Base-by-base conservation (phyloP, 1,140 invertebrate species). In the Dendroctonus ponderosae region DNA sequence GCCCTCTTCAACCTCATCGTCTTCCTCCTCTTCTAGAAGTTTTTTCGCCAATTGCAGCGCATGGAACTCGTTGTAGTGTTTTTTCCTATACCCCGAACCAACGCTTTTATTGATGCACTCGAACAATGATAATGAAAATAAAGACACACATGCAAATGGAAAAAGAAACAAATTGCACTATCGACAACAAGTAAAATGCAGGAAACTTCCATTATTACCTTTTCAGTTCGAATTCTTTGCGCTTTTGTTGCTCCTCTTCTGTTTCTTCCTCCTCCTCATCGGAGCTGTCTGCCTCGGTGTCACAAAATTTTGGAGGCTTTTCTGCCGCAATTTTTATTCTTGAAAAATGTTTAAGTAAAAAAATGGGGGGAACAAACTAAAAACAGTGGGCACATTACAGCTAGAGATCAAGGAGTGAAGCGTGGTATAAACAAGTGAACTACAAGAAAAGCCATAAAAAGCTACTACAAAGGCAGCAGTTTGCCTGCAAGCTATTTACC, bases 11-110 rank as follows among this genome's bases (percentile, higher is more conserved):
- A 86, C 86, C 0, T 90, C 89, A 9, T 91, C 91, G 0, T 94
- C 92, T 9, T 94, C 92, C 15, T 92, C 94, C 75, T 96, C 90
- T 66, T 92, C 86, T 82, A 97, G 87, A 62, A 96, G 82, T 80
- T 97, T 91, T 71, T 92, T 82, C 4, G 94, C 93, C 69, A 97
- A 79, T 79, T 96, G 92, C 0, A 97, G 89, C 5, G 94, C 94
- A 78, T 95, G 89, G 79, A 93, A 98, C 80, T 99, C 97, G 79
- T 97, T 96, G 80, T 99, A 99, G 79, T 99, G 97, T 67, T 91
- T 87, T 82, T 96, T 97, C 60, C 96, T 67, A 40, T 44, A 66
- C 51, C 7, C 56, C 48, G 6, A 51, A 51, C 9, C 14, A 43
- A 7, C 6, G 40, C n/a, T 54, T 7, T 9, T 43, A n/a, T 40